Percentiles rank a stretch among this genome's conserved stretches.
Conservation (phyloP, 2,797 vertebrate genomes). For the Karalla daura region DNA sequence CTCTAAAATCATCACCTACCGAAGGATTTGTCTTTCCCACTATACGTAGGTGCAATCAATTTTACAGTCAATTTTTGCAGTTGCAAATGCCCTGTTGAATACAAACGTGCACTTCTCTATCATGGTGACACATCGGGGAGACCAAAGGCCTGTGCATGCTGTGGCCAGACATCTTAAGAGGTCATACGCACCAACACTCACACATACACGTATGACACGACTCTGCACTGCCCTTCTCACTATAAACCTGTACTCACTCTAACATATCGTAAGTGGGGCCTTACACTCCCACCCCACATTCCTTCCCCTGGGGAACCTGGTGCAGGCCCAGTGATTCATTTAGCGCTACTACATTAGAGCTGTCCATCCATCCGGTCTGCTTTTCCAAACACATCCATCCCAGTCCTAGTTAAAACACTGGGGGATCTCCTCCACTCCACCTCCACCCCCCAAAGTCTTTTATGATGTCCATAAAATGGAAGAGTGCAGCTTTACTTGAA, state of each 20-base stretch:
- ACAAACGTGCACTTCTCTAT: not conserved
- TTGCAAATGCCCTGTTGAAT: no score
- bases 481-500: constrained; percentile 93
- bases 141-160: not conserved
- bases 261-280: constrained; percentile 57
- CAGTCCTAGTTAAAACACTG: constrained; percentile 80
- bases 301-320: constrained; percentile 49
- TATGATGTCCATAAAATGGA: constrained; percentile 93
- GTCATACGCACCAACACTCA: not conserved
- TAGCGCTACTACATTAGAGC: constrained; percentile 76
- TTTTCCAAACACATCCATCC: constrained; percentile 81
- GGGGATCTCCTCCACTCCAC: constrained; percentile 74
- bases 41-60: not conserved
- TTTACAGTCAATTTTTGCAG: not conserved
- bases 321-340: constrained; percentile 74
- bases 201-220: constrained; percentile 6
- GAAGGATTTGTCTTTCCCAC: not conserved
- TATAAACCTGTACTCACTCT: constrained; percentile 46
- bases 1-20: constrained; percentile 13
- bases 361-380: constrained; percentile 78
- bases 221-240: constrained; percentile 7
- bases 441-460: constrained; percentile 79
- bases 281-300: constrained; percentile 55
- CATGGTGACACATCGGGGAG: not conserved
- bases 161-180: constrained; percentile 1